Evolutionary conservation across 2,888 invertebrate genomes (phyloP).

Genomic region (Ichneumoninae sp.): DNA sequence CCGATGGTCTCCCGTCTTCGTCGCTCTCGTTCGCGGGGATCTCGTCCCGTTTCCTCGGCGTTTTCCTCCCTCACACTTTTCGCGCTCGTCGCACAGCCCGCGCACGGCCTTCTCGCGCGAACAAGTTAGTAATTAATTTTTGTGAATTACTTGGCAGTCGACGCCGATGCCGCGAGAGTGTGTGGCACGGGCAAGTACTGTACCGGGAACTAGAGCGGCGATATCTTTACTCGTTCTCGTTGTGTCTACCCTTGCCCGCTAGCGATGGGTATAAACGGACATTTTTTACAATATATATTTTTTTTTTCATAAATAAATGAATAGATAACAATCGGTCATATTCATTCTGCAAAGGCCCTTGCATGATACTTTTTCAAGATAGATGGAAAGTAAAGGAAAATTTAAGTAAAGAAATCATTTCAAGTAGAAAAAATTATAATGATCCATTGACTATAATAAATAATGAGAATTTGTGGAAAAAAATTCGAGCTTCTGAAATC

Average conservation of each 20-base stretch:
- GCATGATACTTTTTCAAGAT: no score
- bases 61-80: conserved; percentile 18
- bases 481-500: no score
- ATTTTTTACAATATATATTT: conserved; percentile 5
- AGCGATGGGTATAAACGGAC: conserved; percentile 73
- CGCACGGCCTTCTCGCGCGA: conserved; percentile 69
- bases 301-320: background rate
- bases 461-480: no score
- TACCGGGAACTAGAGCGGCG: conserved; percentile 75
- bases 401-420: no score
- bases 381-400: no score
- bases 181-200: conserved; percentile 38
- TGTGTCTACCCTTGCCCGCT: conserved; percentile 58
- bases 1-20: conserved; percentile 55
- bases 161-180: conserved; percentile 77
- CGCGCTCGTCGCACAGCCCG: conserved; percentile 14
- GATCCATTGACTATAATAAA: no score
- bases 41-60: conserved; percentile 17
- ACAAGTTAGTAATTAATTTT: conserved; percentile 83
- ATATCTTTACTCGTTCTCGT: conserved; percentile 76
- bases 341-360: no score
- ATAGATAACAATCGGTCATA: background rate
- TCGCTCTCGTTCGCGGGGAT: conserved; percentile 21
- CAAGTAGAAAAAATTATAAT: no score
- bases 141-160: conserved; percentile 82